Evolutionary conservation across 2,888 invertebrate genomes (phyloP), one percentile per base, ranked within the genome.

Genomic region (Athalia cordata): DNA sequence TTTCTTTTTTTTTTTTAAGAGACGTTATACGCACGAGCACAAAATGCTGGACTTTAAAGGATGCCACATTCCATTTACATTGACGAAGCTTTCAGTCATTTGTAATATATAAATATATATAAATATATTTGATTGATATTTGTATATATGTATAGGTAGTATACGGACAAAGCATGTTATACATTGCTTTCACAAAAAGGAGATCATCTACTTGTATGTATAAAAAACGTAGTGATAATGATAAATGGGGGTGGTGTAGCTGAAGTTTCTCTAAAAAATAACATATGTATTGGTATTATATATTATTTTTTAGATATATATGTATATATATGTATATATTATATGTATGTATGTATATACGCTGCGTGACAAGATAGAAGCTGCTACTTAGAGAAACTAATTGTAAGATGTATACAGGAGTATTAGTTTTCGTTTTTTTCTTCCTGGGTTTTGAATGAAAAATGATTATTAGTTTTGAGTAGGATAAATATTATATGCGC

Each of bases 21-120:
- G n/a, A 61, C 13, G 47, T 62, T 62, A 15, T 15, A 15, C 29
- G 29, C 84, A 68, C 77, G 79, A 79, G 80, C 83, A 85, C 84
- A 88, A 88, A 88, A 89, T 89, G 88, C 87, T 88, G 86, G 87
- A 87, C 85, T 89, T 88, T 83, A 86, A 86, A 85, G 87, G 89
- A 89, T 89, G 89, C 88, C 86, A 89, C 89, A 89, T 89, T 89
- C 88, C 89, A 89, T 89, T 88, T 89, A 89, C 89, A 89, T 89
- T 89, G 89, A 89, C 87, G 89, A 89, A 89, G 89, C 89, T 89
- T 88, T 87, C 85, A 84, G 86, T 81, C 80, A 81, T 80, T 78
- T 78, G 74, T 80, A 29, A 29, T 79, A 78, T 77, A 57, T 80
- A 75, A 74, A 52, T 68, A 79, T 77, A 59, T 77, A 62, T 77